Conservation (phyloP, 2,888 invertebrate genomes). For the Syrphus vitripennis region DNA sequence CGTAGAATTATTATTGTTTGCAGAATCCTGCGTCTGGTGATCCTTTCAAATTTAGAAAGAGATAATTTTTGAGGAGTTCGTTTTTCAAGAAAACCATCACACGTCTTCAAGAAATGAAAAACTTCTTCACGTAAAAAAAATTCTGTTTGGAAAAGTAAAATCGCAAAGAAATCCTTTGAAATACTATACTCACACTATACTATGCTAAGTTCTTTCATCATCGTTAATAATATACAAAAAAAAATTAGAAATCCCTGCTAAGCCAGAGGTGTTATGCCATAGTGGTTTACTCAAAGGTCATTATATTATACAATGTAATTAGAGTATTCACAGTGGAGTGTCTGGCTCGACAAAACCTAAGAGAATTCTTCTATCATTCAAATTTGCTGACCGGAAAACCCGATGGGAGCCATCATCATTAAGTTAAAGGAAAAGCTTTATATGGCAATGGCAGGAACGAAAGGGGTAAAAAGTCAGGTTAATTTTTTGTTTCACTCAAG, state of each 20-base stretch:
- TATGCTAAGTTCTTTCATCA: background rate
- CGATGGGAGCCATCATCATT: constrained; percentile 1
- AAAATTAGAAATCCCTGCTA: background rate
- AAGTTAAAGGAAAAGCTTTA: background rate
- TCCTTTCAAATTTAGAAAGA: background rate
- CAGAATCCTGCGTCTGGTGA: background rate
- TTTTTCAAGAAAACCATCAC: background rate
- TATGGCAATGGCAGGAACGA: background rate
- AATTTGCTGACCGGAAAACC: constrained; percentile 61
- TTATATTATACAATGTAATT: constrained; percentile 45
- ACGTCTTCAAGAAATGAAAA: background rate
- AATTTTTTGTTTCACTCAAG: constrained; percentile 50
- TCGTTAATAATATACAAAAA: constrained; percentile 17
- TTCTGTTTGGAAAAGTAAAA: background rate
- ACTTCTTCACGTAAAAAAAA: too few relatives aligned
- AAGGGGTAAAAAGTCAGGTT: constrained; percentile 15
- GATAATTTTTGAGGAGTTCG: background rate
- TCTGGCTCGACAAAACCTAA: constrained; percentile 21
- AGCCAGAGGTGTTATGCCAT: background rate
- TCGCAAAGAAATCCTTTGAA: background rate
- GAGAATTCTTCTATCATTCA: constrained; percentile 23
- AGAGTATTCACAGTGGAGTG: constrained; percentile 29
- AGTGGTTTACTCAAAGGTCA: constrained; percentile 51
- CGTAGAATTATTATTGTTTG: background rate
- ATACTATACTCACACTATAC: background rate